Percentiles rank a stretch among this genome's conserved stretches.
Evolutionary conservation across 2,888 invertebrate species (phyloP).

Genomic region (Andrena hattorfiana): DNA sequence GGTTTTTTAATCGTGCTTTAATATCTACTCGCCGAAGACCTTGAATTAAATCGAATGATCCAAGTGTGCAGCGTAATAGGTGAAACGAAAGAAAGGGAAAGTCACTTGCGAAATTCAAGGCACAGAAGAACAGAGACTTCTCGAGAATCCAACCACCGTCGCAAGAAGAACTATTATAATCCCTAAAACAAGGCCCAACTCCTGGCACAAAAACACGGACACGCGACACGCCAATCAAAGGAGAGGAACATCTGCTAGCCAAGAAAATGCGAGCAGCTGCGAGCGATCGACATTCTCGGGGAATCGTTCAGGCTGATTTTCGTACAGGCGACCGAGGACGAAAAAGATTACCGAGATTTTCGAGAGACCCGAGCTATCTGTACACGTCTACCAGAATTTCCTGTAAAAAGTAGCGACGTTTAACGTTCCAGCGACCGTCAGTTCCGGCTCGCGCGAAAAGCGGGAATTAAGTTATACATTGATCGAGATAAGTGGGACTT

Average conservation of each 20-base stretch:
- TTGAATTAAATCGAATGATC: too few species aligned
- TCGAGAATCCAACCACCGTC: neutral
- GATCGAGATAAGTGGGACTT: constrained; percentile 64
- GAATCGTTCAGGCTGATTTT: constrained; percentile 58
- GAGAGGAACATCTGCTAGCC: constrained; percentile 78
- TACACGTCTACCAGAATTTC: too few species aligned
- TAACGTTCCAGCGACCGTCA: constrained; percentile 27
- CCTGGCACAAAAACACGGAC: constrained; percentile 15
- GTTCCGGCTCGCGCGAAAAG: constrained; percentile 40
- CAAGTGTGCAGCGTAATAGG: neutral
- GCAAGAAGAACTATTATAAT: neutral
- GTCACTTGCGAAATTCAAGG: neutral
- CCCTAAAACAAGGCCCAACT: neutral
- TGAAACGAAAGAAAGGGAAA: neutral
- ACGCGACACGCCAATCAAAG: constrained; percentile 10
- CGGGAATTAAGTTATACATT: constrained; percentile 63
- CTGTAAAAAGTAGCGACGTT: constrained; percentile 11
- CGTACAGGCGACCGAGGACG: constrained; percentile 33
- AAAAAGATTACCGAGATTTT: constrained; percentile 43
- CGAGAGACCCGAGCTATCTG: constrained; percentile 18
- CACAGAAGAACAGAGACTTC: neutral
- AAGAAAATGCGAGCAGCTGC: constrained; percentile 80
- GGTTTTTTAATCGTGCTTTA: too few species aligned
- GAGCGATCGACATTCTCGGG: constrained; percentile 67
- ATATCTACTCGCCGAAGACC: too few species aligned